A percentile compares a stretch with the other conserved stretches of the same genome.
These are phyloP conservation scores for Gambusia holbrooki DNA, from an alignment of 2,113 vertebrate species.

Conservation along the genomic window DNA sequence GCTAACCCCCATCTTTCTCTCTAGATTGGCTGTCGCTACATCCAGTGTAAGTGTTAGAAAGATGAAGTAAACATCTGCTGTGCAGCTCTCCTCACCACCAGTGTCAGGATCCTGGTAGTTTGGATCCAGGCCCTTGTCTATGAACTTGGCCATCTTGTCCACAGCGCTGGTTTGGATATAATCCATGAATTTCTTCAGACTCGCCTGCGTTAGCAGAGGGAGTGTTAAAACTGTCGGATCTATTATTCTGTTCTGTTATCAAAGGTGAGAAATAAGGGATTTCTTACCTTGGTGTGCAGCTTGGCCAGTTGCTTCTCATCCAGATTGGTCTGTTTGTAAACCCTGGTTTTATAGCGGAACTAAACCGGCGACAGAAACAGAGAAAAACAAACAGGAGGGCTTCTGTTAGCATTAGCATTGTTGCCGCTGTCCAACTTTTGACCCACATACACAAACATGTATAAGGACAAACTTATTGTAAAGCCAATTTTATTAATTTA, in stretches of 20 bases:
- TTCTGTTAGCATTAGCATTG: constrained; percentile 27
- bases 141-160: constrained; percentile 89
- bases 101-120: constrained; percentile 91
- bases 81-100: constrained; percentile 78
- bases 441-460: constrained; percentile 58
- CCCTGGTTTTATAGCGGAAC: constrained; percentile 98
- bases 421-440: constrained; percentile 61
- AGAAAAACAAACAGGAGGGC: constrained; percentile 17
- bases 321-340: constrained; percentile 95
- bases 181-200: constrained; percentile 92
- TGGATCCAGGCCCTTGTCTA: constrained; percentile 93
- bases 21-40: too few species aligned
- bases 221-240: not conserved
- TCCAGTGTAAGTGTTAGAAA: not conserved
- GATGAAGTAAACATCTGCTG: not conserved
- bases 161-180: constrained; percentile 88
- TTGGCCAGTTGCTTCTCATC: constrained; percentile 98
- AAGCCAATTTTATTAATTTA: constrained; percentile 5
- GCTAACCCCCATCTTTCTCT: too few species aligned
- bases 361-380: constrained; percentile 56
- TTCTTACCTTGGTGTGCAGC: constrained; percentile 93
- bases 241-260: not conserved
- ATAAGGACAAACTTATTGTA: constrained; percentile 43
- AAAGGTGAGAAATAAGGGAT: not conserved
- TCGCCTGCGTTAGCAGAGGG: constrained; percentile 79